Conservation (phyloP, 1,140 invertebrate species). For the Trinorchestia longiramus region DNA sequence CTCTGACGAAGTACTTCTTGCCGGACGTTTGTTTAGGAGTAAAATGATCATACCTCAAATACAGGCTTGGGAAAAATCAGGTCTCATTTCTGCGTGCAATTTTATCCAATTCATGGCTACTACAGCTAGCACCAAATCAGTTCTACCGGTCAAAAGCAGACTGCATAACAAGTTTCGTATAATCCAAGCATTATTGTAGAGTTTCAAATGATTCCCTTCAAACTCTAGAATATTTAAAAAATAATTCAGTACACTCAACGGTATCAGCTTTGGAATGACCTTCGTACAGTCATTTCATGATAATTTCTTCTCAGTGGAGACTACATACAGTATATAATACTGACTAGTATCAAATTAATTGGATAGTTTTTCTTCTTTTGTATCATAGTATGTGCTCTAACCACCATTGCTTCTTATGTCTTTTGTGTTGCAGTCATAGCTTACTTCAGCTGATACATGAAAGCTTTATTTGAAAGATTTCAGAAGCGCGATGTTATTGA, state of each 20-base stretch:
- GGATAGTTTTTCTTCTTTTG: neutral
- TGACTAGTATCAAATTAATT: neutral
- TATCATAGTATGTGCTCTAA: neutral
- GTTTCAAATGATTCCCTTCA: neutral
- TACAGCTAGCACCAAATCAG: neutral
- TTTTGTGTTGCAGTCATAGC: neutral
- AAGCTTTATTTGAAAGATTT: conserved; percentile 1
- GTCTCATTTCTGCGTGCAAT: neutral
- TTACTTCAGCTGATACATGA: neutral
- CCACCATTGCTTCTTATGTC: neutral
- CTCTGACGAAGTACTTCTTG: neutral
- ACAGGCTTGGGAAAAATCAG: neutral
- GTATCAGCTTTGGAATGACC: neutral
- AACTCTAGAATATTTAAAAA: neutral
- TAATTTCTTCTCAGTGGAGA: neutral
- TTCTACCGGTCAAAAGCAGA: neutral
- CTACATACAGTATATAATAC: too few species aligned
- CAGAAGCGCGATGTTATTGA: conserved; percentile 15
- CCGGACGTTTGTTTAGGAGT: neutral
- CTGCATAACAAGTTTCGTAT: neutral
- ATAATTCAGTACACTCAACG: neutral
- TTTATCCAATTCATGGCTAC: neutral
- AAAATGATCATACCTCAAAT: neutral
- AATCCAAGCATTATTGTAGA: neutral
- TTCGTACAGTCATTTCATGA: neutral